phyloP scores from a whole-genome alignment of 1,140 invertebrate genomes.

The Aricia agestis region DNA sequence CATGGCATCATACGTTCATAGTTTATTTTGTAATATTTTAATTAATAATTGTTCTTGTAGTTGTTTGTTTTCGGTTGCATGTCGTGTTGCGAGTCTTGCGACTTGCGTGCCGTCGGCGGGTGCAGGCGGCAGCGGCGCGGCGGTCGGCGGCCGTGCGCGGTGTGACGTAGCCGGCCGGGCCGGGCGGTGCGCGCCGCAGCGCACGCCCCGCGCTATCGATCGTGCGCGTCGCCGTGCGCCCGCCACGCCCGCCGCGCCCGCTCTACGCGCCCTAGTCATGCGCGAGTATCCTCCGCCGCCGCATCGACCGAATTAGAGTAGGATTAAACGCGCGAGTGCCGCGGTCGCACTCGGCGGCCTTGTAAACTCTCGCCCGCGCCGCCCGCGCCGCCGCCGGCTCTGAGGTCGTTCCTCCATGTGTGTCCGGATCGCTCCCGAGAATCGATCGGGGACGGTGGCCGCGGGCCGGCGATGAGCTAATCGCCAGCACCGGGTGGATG shows the following conservation, averaged over 20 bases:
- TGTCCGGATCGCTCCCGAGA: slow-evolving; percentile 40
- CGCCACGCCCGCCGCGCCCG: slow-evolving; percentile 34
- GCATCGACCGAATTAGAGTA: slow-evolving; percentile 56
- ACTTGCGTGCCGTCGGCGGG: neutral
- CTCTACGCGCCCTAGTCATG: slow-evolving; percentile 54
- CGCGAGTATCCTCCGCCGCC: slow-evolving; percentile 50
- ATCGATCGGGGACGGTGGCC: slow-evolving; percentile 46
- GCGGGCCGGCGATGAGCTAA: slow-evolving; percentile 49
- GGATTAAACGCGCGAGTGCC: slow-evolving; percentile 60
- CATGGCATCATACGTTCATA: too few species aligned
- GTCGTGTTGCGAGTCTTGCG: neutral
- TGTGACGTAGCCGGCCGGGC: slow-evolving; percentile 25
- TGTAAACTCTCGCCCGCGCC: slow-evolving; percentile 40
- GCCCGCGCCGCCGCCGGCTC: slow-evolving; percentile 43
- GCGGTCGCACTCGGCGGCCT: slow-evolving; percentile 55
- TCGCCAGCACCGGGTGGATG: slow-evolving; percentile 42
- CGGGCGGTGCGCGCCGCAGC: slow-evolving; percentile 41
- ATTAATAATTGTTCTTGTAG: neutral
- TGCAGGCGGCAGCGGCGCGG: neutral
- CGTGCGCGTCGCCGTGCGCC: slow-evolving; percentile 45
- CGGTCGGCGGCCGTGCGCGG: neutral
- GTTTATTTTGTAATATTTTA: neutral
- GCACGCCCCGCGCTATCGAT: slow-evolving; percentile 54
- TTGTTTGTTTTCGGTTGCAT: neutral
- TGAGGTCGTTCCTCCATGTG: slow-evolving; percentile 47